Evolutionary conservation across 1,140 invertebrate species (phyloP).

Genomic region (Aphidius ervi): DNA sequence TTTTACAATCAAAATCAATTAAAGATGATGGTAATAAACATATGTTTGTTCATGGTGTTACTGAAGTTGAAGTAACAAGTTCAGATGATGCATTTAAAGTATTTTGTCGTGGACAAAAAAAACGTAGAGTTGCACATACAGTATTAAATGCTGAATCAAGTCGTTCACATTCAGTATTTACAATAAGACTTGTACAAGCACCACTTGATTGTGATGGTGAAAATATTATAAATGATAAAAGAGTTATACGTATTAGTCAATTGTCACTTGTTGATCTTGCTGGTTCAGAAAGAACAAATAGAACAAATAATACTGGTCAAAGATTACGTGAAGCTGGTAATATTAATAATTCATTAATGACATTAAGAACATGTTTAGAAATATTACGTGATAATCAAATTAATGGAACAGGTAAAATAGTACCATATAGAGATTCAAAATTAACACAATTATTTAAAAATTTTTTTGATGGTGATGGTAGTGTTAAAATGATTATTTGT

Average conservation of each 20-base stretch:
- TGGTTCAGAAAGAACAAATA: constrained; percentile 83
- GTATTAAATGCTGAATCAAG: constrained; percentile 89
- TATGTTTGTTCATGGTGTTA: constrained; percentile 88
- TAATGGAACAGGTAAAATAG: constrained; percentile 62
- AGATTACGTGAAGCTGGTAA: constrained; percentile 77
- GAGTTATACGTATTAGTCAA: constrained; percentile 72
- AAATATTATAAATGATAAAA: constrained; percentile 64
- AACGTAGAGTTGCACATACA: constrained; percentile 84
- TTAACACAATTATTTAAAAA: constrained; percentile 96
- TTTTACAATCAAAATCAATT: constrained; percentile 63
- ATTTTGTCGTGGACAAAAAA: constrained; percentile 74
- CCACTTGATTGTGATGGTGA: constrained; percentile 70
- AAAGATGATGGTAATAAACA: constrained; percentile 75
- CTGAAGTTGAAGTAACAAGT: constrained; percentile 85
- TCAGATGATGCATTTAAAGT: constrained; percentile 89
- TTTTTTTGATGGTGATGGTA: constrained; percentile 96
- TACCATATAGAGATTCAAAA: constrained; percentile 93
- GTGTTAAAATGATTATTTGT: constrained; percentile 95
- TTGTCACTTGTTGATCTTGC: constrained; percentile 92
- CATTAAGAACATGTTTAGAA: constrained; percentile 84
- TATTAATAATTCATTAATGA: constrained; percentile 86
- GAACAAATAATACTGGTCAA: constrained; percentile 82
- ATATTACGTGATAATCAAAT: constrained; percentile 86
- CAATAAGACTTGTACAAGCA: constrained; percentile 83
- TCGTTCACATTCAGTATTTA: constrained; percentile 91